These are phyloP conservation scores for Carlito syrichta DNA, from an alignment of 2,113 vertebrate species.

Conservation along the genomic window DNA sequence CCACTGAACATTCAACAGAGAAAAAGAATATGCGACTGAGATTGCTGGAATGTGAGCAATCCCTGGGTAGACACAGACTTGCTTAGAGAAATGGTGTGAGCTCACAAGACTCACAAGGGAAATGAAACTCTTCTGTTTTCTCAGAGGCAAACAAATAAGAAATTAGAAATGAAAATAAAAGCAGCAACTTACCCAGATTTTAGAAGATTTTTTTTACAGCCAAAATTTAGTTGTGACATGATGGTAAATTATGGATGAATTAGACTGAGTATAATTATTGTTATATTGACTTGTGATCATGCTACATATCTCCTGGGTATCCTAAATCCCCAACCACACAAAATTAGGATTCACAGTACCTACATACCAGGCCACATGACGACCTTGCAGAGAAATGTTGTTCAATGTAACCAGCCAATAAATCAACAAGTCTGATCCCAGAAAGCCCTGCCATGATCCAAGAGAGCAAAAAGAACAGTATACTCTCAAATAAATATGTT, in stretches of 20 bases:
- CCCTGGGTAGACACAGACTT: not conserved
- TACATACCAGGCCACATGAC: accelerated
- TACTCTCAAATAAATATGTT: not conserved
- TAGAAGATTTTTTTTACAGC: not conserved
- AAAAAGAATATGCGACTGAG: not conserved
- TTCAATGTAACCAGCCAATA: not conserved
- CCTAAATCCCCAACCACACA: not conserved
- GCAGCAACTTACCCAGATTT: not conserved
- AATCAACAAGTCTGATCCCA: not conserved
- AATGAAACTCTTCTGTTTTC: not conserved
- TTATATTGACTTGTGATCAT: not conserved
- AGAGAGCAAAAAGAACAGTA: not conserved
- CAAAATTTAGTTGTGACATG: not conserved
- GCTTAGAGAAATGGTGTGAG: not conserved
- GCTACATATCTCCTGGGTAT: not conserved
- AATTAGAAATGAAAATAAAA: slow-evolving; percentile 19
- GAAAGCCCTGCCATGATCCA: not conserved
- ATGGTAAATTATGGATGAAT: not conserved
- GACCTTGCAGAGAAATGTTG: not conserved
- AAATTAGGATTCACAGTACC: not conserved
- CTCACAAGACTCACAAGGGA: not conserved
- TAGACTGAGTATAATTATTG: not conserved
- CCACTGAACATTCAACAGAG: not conserved
- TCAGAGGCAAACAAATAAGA: not conserved
- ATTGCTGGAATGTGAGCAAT: not conserved